These are phyloP conservation scores for Zeugodacus cucurbitae DNA, from an alignment of 1,140 invertebrate genomes.

Conservation along the genomic window DNA sequence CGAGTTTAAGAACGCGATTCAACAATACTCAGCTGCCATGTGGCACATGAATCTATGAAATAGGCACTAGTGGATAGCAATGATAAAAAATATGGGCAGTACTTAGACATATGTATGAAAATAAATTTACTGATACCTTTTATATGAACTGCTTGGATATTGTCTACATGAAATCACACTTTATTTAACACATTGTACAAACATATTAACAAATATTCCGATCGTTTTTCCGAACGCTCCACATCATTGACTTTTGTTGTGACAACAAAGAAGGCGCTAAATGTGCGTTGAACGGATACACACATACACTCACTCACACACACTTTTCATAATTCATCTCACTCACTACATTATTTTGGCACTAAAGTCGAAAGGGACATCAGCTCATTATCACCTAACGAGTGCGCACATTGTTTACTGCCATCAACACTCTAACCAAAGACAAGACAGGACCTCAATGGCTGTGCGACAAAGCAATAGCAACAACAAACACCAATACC, in stretches of 20 bases:
- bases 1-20: background rate
- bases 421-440: background rate
- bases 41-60: background rate
- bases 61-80: background rate
- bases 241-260: conserved; percentile 28
- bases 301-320: background rate
- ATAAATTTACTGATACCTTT: background rate
- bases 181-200: too few species aligned
- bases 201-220: too few species aligned
- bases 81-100: background rate
- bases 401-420: background rate
- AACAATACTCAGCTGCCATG: background rate
- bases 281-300: background rate
- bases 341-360: too few species aligned
- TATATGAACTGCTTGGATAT: background rate
- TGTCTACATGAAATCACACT: too few species aligned
- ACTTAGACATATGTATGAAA: background rate
- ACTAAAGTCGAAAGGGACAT: too few species aligned
- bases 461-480: background rate
- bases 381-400: background rate
- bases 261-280: conserved; percentile 42
- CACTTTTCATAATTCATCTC: too few species aligned
- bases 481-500: background rate
- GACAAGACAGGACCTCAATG: background rate
- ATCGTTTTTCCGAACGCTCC: background rate